phyloP scores from a whole-genome alignment of 2,888 invertebrate species.

The Drosophila vallismaia region DNA sequence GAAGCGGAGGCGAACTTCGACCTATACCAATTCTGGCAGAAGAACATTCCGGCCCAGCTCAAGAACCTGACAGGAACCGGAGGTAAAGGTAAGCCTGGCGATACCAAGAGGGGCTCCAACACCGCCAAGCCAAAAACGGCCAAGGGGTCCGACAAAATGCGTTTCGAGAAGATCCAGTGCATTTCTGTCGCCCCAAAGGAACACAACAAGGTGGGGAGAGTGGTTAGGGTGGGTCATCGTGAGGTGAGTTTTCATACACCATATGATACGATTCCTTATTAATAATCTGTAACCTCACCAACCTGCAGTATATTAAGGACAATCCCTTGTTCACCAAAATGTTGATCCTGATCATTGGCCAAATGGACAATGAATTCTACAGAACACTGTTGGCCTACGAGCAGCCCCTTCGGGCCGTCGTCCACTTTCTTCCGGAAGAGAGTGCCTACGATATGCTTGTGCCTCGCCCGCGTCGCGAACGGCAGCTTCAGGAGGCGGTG shows the following conservation, averaged over 20 bases:
- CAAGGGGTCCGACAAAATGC: slow-evolving; percentile 33
- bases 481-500: slow-evolving; percentile 52
- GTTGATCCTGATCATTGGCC: slow-evolving; percentile 70
- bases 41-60: slow-evolving; percentile 49
- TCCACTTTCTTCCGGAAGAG: slow-evolving; percentile 77
- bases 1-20: slow-evolving; percentile 54
- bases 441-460: slow-evolving; percentile 71
- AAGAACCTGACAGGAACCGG: slow-evolving; percentile 27
- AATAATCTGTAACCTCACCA: too few relatives aligned
- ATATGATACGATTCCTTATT: background rate
- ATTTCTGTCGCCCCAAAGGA: slow-evolving; percentile 45
- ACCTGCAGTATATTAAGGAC: slow-evolving; percentile 68
- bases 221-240: slow-evolving; percentile 48
- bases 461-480: slow-evolving; percentile 64
- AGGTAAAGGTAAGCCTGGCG: slow-evolving; percentile 16
- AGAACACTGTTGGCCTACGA: slow-evolving; percentile 49
- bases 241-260: slow-evolving; percentile 49
- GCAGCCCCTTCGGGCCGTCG: slow-evolving; percentile 71
- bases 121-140: slow-evolving; percentile 20
- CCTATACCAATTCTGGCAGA: slow-evolving; percentile 53
- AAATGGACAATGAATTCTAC: slow-evolving; percentile 57
- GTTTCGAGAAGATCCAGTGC: slow-evolving; percentile 44
- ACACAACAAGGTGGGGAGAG: slow-evolving; percentile 66
- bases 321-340: slow-evolving; percentile 59
- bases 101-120: background rate